These are phyloP conservation scores for Chymomyza costata DNA, from an alignment of 1,140 invertebrate genomes.

Conservation along the genomic window DNA sequence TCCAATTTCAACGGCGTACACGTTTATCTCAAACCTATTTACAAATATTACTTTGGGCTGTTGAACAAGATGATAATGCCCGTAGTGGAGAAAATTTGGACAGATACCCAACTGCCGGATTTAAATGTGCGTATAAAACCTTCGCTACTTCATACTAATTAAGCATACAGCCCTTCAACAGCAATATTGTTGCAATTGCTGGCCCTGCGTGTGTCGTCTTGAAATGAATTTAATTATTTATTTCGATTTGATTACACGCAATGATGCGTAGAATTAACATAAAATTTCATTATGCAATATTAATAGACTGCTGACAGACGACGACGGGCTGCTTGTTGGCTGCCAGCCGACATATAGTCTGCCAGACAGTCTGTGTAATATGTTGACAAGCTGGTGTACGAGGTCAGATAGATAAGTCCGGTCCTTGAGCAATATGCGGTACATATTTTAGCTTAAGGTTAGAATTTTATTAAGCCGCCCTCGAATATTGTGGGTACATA, in stretches of 20 bases:
- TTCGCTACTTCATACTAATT: no score
- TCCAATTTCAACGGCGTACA: constrained; percentile 57
- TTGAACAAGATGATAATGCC: constrained; percentile 59
- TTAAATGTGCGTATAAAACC: constrained; percentile 48
- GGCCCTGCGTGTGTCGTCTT: constrained; percentile 38
- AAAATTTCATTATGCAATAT: constrained; percentile 74
- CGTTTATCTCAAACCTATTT: constrained; percentile 68
- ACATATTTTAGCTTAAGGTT: no score
- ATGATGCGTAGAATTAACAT: constrained; percentile 75
- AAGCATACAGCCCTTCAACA: constrained; percentile 21
- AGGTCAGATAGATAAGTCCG: no score
- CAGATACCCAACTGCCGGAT: constrained; percentile 56
- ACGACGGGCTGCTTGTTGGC: constrained; percentile 14
- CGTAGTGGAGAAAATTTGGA: constrained; percentile 66
- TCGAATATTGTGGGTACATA: no score
- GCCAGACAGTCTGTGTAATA: constrained; percentile 64
- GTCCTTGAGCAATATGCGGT: no score
- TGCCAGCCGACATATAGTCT: neutral
- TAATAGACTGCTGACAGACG: constrained; percentile 69
- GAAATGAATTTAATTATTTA: constrained; percentile 74
- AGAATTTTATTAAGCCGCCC: no score
- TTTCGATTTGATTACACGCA: constrained; percentile 74
- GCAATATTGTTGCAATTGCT: constrained; percentile 28
- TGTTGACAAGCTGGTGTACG: constrained; percentile 61
- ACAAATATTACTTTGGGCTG: constrained; percentile 68